These are phyloP conservation scores for Thymelicus acteon DNA, from an alignment of 2,888 invertebrate genomes.

Conservation along the genomic window DNA sequence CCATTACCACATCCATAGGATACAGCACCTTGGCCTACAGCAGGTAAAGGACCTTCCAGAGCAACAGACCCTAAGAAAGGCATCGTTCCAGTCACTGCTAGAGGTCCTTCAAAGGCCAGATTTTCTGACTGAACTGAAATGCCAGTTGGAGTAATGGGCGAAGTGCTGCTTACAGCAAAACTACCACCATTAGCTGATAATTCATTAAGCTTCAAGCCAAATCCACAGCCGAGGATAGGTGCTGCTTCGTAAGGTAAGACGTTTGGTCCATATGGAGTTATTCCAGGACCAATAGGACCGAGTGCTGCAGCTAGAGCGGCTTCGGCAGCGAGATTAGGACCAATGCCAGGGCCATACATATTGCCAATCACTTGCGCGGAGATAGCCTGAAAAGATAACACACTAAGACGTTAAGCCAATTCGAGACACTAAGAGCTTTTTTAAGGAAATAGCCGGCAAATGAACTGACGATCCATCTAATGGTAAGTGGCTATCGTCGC, in stretches of 20 bases:
- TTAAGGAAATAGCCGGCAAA: too few relatives aligned
- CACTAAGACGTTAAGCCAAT: not conserved
- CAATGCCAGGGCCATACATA: not conserved
- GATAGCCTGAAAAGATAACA: slow-evolving; percentile 1
- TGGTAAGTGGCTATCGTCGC: too few relatives aligned
- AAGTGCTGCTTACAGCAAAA: slow-evolving; percentile 48
- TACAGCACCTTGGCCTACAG: slow-evolving; percentile 49
- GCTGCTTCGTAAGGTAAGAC: slow-evolving; percentile 45
- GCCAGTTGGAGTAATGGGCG: slow-evolving; percentile 55
- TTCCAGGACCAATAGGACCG: not conserved
- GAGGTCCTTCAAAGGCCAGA: slow-evolving; percentile 48
- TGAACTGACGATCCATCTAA: too few relatives aligned
- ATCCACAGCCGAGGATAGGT: slow-evolving; percentile 41
- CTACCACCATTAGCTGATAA: slow-evolving; percentile 32
- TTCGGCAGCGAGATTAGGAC: not conserved
- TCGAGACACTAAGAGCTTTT: too few relatives aligned
- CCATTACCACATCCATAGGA: slow-evolving; percentile 50
- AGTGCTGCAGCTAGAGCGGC: not conserved
- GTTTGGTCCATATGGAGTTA: slow-evolving; percentile 14
- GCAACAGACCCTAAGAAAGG: slow-evolving; percentile 57
- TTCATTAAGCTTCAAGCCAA: not conserved
- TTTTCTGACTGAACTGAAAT: slow-evolving; percentile 55
- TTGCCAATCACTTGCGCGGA: slow-evolving; percentile 20
- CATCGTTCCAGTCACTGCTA: slow-evolving; percentile 52
- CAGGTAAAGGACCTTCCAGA: slow-evolving; percentile 51